phyloP scores from a whole-genome alignment of 1,140 invertebrate genomes.

The Ditylenchus dipsaci region DNA sequence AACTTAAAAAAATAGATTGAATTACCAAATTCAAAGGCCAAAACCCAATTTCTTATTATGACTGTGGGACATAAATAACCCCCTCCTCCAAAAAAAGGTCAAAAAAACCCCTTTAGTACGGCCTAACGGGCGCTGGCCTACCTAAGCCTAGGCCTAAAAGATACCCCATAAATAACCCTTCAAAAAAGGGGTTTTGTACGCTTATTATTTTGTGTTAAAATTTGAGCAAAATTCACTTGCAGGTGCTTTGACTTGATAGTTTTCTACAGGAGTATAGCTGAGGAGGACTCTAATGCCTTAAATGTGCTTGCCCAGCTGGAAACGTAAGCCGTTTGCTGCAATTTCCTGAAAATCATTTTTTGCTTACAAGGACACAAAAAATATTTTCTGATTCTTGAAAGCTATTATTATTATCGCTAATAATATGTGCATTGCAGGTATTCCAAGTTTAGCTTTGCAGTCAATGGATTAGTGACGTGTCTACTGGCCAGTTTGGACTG shows the following conservation, averaged over 20 bases:
- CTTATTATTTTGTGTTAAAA: too few relatives aligned
- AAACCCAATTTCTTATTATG: too few relatives aligned
- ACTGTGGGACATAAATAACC: too few relatives aligned
- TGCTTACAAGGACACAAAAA: slow-evolving; percentile 6
- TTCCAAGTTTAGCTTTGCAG: slow-evolving; percentile 46
- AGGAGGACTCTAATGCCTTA: slow-evolving; percentile 38
- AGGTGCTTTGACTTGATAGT: slow-evolving; percentile 44
- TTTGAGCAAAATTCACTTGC: too few relatives aligned
- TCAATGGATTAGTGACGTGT: slow-evolving; percentile 50
- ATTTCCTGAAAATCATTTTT: not conserved
- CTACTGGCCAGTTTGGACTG: slow-evolving; percentile 52
- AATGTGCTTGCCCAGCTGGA: slow-evolving; percentile 42
- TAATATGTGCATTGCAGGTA: slow-evolving; percentile 38
- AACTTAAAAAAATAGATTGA: too few relatives aligned
- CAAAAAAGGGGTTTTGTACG: too few relatives aligned
- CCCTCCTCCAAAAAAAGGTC: too few relatives aligned
- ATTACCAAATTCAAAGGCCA: too few relatives aligned
- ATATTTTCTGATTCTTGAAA: not conserved
- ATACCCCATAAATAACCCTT: too few relatives aligned
- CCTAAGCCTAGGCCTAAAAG: too few relatives aligned
- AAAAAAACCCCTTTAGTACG: too few relatives aligned
- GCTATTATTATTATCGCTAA: slow-evolving; percentile 11
- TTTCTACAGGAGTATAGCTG: slow-evolving; percentile 34
- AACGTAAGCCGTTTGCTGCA: slow-evolving; percentile 26
- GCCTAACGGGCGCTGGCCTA: too few relatives aligned